Evolutionary conservation across 37 sponge, comb jelly and placozoan species (phyloP), one percentile per base, ranked within the genome.

Genomic region (Hexactinellida sp.): DNA sequence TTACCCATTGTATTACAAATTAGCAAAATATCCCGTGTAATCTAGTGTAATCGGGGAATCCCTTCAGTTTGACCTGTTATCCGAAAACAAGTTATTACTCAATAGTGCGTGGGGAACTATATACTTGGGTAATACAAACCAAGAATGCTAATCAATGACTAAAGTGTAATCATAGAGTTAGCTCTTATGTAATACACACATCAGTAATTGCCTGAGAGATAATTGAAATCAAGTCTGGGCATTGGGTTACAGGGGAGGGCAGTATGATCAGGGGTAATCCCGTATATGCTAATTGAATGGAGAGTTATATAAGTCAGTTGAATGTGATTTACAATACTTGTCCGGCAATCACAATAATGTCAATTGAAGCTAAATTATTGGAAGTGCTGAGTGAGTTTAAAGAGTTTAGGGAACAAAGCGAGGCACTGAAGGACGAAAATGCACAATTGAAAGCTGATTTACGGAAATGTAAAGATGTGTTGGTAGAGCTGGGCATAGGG

Each of bases 381-480:
- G 76, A 23, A 7, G 76, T n/a, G 5, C 30, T 32, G 34, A 28
- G 19, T 32, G 76, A 63, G 76, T 28, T 63, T 10, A 63, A n/a
- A 63, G 21, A 25, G 76, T 25, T 7, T n/a, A 63, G 13, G 13
- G 13, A 5, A 16, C 47, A 41, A 41, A 41, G 47, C 13, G 47
- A 41, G 13, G 13, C 5, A 13, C 13, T 41, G 13, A 41, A 63
- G 13, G 76, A 63, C 13, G 76, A 63, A 28, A 63, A 63, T n/a
- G 76, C 76, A 32, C 76, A 63, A 28, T n/a, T 63, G 28, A 63
- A n/a, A 63, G 21, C 76, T 32, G 76, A 63, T 23, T 63, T 63
- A n/a, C 21, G 76, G 25, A 63, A 63, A 63, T 63, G 76, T n/a
- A 63, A 63, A 23, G 76, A 63, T 63, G 76, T 63, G 76, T 23